phyloP scores from a whole-genome alignment of 2,113 vertebrate genomes.

The Lagopus leucura region DNA sequence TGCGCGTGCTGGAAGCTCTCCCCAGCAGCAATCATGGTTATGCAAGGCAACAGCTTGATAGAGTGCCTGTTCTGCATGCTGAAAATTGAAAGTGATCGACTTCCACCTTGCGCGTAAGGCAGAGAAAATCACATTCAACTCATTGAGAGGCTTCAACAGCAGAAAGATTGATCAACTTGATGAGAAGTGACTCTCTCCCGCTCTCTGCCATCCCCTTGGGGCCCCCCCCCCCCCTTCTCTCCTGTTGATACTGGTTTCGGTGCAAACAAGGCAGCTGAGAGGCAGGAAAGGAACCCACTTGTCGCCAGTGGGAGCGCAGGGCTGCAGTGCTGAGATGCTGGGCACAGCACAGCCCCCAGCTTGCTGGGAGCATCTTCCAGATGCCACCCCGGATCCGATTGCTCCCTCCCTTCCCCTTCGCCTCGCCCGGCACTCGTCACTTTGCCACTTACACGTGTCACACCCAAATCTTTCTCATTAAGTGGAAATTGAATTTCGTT shows the following conservation, averaged over 20 bases:
- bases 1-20: neutral
- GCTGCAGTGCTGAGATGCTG: neutral
- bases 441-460: conserved; percentile 65
- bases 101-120: conserved; percentile 51
- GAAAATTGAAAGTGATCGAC: conserved; percentile 74
- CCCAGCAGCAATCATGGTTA: conserved; percentile 26
- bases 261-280: neutral
- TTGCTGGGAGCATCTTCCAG: neutral
- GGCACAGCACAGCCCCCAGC: neutral
- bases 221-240: neutral
- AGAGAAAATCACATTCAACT: conserved; percentile 74
- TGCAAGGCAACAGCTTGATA: conserved; percentile 54
- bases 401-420: neutral
- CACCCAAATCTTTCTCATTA: conserved; percentile 73
- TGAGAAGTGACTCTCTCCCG: conserved; percentile 55
- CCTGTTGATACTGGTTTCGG: neutral
- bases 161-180: conserved; percentile 73
- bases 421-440: conserved; percentile 13
- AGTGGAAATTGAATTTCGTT: conserved; percentile 79
- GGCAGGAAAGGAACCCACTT: neutral
- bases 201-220: neutral
- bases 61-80: conserved; percentile 43
- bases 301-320: accelerated
- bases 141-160: conserved; percentile 69
- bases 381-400: accelerated